Base-by-base conservation (phyloP, 2,888 invertebrate species). In the Quadroppia sp. region DNA sequence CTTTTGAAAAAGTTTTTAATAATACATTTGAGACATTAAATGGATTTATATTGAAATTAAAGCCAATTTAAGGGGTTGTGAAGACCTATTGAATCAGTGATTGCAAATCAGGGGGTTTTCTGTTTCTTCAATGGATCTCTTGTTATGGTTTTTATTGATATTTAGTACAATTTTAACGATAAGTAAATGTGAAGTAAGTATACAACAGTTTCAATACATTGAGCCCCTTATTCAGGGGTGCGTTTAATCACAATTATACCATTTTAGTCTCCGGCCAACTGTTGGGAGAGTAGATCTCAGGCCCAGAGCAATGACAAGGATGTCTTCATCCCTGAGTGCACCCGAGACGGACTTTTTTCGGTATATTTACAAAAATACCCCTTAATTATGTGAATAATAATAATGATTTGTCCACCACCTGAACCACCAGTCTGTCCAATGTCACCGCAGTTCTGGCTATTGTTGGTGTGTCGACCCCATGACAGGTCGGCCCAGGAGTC, bases 381-480 rank as follows among this genome's bases (percentile, higher is more conserved):
- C 2, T 72, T 32, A 9, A 11, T 17, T 28, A 20, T 17, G 28
- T 13, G 2, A 61, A 40, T 20, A 23, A 17, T 28, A 20, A 67
- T 67, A 17, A 25, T 42, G 3, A 11, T 32, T 69, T 40, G 40
- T 20, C 25, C 13, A 64, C 15, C 11, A 25, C 6, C 13, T 72
- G 28, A n/a, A 25, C 48, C 7, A 20, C 28, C 40, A 72, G 69
- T 25, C 73, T 0, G 45, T 69, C 28, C 73, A 73, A 59, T 73
- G 73, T 17, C 69, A 73, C 30, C 15, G 69, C 15, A 73, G 48
- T 48, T 69, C 73, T 2, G 70, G 70, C 11, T 69, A 73, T 59
- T 73, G 73, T 40, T 73, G 67, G 53, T 73, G 73, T 56, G 73
- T 73, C 2, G 70, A 73, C 50, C 25, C 25, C 20, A 50, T 50